phyloP scores from a whole-genome alignment of 2,113 vertebrate species.

The Falcunculus frontatus region DNA sequence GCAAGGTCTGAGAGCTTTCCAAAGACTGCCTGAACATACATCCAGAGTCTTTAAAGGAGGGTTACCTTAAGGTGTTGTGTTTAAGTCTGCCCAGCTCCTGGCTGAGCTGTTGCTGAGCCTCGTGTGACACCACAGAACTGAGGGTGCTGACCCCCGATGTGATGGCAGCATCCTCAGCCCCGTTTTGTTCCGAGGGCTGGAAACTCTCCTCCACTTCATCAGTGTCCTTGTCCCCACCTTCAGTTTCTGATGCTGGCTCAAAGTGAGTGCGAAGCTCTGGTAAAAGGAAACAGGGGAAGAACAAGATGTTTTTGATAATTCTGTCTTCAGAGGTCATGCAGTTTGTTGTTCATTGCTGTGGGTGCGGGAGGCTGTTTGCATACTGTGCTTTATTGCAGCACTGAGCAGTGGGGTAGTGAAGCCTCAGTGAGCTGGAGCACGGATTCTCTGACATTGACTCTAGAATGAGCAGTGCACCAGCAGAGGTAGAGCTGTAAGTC shows the following conservation, averaged over 20 bases:
- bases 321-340: neutral
- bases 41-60: neutral
- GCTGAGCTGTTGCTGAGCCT: conserved; percentile 73
- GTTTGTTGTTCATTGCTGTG: neutral
- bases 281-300: neutral
- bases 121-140: conserved; percentile 60
- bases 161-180: conserved; percentile 41
- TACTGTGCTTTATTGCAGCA: accelerated
- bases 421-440: neutral
- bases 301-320: neutral
- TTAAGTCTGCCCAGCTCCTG: conserved; percentile 80
- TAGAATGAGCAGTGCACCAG: neutral
- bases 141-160: conserved; percentile 37
- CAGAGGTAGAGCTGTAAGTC: neutral
- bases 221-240: conserved; percentile 81
- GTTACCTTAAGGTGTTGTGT: conserved; percentile 84
- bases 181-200: conserved; percentile 8
- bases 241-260: conserved; percentile 81
- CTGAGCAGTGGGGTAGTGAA: neutral
- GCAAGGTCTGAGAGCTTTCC: neutral
- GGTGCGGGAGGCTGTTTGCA: neutral
- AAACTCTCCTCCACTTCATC: conserved; percentile 78
- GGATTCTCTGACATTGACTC: neutral
- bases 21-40: neutral
- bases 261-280: conserved; percentile 87